Evolutionary conservation across 2,888 invertebrate species (phyloP).

Genomic region (Drosophila mimica): DNA sequence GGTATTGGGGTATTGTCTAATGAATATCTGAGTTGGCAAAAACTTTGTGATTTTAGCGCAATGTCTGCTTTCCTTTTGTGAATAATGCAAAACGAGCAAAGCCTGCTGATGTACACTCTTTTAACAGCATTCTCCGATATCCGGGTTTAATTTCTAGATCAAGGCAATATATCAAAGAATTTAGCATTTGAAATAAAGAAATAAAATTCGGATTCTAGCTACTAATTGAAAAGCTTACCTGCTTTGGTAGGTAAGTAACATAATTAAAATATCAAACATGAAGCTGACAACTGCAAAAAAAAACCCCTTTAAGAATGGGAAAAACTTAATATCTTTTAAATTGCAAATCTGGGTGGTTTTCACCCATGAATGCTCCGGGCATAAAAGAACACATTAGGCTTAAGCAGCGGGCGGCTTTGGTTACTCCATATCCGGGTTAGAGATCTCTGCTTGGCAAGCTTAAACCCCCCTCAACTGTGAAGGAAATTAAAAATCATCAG

Average conservation of each 20-base stretch:
- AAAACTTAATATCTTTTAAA: background rate
- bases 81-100: background rate
- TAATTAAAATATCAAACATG: background rate
- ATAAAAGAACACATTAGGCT: slow-evolving; percentile 23
- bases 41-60: slow-evolving; percentile 26
- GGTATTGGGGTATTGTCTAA: slow-evolving; percentile 7
- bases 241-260: background rate
- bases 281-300: background rate
- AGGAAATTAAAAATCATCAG: slow-evolving; percentile 60
- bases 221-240: too few species aligned
- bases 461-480: slow-evolving; percentile 41
- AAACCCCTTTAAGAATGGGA: background rate
- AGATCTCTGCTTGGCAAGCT: slow-evolving; percentile 16
- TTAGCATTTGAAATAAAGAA: background rate
- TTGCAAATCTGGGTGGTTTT: background rate
- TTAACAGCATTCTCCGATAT: too few species aligned
- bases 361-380: background rate
- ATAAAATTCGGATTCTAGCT: background rate
- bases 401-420: slow-evolving; percentile 23
- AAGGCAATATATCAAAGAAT: background rate
- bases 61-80: slow-evolving; percentile 7
- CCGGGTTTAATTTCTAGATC: background rate
- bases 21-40: slow-evolving; percentile 25
- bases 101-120: background rate
- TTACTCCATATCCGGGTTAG: slow-evolving; percentile 22